Percentiles rank a stretch among this genome's conserved stretches.
Conservation (phyloP, 2,797 vertebrate genomes). For the Etheostoma perlongum region DNA sequence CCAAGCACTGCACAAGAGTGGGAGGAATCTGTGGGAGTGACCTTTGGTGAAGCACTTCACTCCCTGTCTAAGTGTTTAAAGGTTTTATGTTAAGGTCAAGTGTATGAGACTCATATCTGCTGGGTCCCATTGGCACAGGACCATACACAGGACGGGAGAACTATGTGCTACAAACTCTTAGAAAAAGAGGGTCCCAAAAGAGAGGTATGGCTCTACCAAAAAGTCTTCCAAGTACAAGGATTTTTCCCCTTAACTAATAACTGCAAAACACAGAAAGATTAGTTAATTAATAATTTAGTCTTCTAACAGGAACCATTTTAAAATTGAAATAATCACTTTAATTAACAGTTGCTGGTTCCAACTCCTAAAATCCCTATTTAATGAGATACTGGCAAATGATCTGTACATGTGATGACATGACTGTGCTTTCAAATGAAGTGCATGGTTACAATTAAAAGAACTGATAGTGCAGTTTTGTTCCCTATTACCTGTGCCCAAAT, state of each 20-base stretch:
- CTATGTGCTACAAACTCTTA: conserved; percentile 12
- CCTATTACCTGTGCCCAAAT: conserved; percentile 37
- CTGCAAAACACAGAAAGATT: background rate
- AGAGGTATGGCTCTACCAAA: background rate
- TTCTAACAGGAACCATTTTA: background rate
- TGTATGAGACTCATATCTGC: conserved; percentile 68
- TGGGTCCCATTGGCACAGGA: conserved; percentile 49
- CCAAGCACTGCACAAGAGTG: conserved; percentile 59
- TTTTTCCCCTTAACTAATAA: background rate
- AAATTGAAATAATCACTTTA: background rate
- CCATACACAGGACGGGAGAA: conserved; percentile 20
- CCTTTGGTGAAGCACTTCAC: conserved; percentile 77
- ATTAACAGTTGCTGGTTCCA: background rate
- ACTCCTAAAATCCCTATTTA: too few species aligned
- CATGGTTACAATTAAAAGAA: background rate
- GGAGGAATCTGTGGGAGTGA: conserved; percentile 77
- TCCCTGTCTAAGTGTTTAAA: conserved; percentile 73
- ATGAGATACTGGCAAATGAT: background rate
- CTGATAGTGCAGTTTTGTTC: conserved; percentile 23
- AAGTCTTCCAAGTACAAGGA: background rate
- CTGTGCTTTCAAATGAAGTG: background rate
- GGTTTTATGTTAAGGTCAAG: conserved; percentile 81
- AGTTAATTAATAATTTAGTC: background rate
- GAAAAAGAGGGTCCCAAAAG: conserved; percentile 5
- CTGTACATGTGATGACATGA: background rate